Conservation (phyloP, 2,113 vertebrate genomes). For the Entelurus aequoreus region DNA sequence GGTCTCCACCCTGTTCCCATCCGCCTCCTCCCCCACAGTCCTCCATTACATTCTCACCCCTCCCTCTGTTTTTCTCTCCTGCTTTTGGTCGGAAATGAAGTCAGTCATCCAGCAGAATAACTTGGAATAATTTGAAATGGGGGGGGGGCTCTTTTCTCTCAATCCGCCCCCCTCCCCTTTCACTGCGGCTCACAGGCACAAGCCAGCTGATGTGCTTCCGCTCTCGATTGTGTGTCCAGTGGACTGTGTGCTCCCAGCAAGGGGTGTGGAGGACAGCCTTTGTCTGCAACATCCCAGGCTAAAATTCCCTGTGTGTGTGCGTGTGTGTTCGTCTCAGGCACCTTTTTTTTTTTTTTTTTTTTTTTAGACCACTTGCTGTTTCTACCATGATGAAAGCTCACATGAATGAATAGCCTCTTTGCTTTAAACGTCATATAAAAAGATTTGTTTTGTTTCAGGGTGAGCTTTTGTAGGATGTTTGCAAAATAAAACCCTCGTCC, state of each 20-base stretch:
- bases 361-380: conserved; percentile 16
- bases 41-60: conserved; percentile 37
- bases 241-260: conserved; percentile 67
- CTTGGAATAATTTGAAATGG: conserved; percentile 70
- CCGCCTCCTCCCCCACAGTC: conserved; percentile 20
- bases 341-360: not conserved
- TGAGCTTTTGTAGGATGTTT: conserved; percentile 7
- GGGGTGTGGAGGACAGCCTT: conserved; percentile 55
- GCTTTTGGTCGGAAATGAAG: conserved; percentile 72
- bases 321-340: conserved; percentile 23
- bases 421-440: not conserved
- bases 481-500: conserved; percentile 1
- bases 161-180: conserved; percentile 7
- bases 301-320: conserved; percentile 23
- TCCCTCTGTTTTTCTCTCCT: conserved; percentile 48
- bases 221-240: conserved; percentile 71
- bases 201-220: conserved; percentile 73
- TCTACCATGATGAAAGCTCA: conserved; percentile 9
- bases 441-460: conserved; percentile 1
- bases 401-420: not conserved
- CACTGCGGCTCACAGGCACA: conserved; percentile 37
- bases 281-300: conserved; percentile 56
- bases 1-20: conserved; percentile 40
- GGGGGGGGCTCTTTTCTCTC: conserved; percentile 52
- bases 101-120: conserved; percentile 76